Conservation (phyloP, 2,888 invertebrate genomes). For the Toxonevra muliebris region DNA sequence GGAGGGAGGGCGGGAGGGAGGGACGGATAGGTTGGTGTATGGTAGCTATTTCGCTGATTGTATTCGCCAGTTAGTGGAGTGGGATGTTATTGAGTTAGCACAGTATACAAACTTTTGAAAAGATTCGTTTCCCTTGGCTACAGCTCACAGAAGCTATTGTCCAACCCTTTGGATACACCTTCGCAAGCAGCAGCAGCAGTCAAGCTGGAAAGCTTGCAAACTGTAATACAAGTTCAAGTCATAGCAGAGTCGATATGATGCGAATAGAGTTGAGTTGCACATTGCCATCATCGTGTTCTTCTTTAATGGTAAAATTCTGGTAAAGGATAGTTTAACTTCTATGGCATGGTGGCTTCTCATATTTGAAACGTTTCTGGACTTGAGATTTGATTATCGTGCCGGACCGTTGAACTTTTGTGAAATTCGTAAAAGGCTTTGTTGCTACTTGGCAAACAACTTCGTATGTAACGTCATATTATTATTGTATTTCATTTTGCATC, state of each 20-base stretch:
- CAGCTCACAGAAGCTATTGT: slow-evolving; percentile 9
- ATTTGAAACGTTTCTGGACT: slow-evolving; percentile 3
- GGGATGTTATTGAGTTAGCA: slow-evolving; percentile 26
- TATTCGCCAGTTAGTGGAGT: slow-evolving; percentile 10
- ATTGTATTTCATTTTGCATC: too few relatives aligned
- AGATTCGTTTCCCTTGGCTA: slow-evolving; percentile 26
- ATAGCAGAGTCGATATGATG: slow-evolving; percentile 2
- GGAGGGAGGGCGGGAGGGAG: slow-evolving; percentile 2
- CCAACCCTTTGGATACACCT: slow-evolving; percentile 19
- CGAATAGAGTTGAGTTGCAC: neutral
- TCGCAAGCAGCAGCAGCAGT: slow-evolving; percentile 10
- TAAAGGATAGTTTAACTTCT: too few relatives aligned
- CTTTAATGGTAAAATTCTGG: too few relatives aligned
- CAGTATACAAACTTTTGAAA: slow-evolving; percentile 20
- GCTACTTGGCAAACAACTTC: neutral
- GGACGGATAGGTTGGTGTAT: neutral
- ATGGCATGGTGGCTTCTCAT: neutral
- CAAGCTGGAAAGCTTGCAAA: neutral
- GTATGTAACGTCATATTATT: too few relatives aligned
- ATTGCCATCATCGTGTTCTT: neutral
- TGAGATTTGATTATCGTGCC: slow-evolving; percentile 16
- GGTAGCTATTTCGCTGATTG: slow-evolving; percentile 16
- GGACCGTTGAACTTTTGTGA: slow-evolving; percentile 16
- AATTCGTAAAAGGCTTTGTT: slow-evolving; percentile 13
- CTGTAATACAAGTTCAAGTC: slow-evolving; percentile 1